These are phyloP conservation scores for Temnothorax ravouxi DNA, from an alignment of 2,888 invertebrate species.

Conservation along the genomic window DNA sequence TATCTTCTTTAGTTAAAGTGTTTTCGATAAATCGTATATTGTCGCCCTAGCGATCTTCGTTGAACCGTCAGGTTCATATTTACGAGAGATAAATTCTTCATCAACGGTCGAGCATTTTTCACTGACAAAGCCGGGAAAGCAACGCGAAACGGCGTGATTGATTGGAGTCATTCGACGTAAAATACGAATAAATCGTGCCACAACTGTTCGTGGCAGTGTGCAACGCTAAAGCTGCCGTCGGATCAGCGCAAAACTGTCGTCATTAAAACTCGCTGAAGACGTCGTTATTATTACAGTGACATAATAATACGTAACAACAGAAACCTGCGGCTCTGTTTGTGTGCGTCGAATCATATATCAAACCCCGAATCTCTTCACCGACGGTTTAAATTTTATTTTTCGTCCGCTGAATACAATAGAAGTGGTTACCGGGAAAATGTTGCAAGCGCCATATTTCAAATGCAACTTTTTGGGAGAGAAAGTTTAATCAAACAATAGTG, in stretches of 20 bases:
- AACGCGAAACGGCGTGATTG: slow-evolving; percentile 37
- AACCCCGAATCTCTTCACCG: slow-evolving; percentile 4
- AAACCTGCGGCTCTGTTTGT: slow-evolving; percentile 8
- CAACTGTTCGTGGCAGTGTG: not conserved
- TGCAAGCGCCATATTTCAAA: slow-evolving; percentile 42
- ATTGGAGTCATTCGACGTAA: slow-evolving; percentile 37
- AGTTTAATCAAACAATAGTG: slow-evolving; percentile 18
- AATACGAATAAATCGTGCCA: slow-evolving; percentile 38
- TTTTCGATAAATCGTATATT: slow-evolving; percentile 11
- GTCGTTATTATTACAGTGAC: slow-evolving; percentile 10
- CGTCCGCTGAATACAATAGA: slow-evolving; percentile 38
- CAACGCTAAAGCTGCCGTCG: slow-evolving; percentile 18
- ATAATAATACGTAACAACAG: slow-evolving; percentile 31
- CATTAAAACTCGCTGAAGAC: slow-evolving; percentile 50
- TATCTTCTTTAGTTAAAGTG: not conserved
- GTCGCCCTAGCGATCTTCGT: not conserved
- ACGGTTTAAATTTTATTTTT: slow-evolving; percentile 40
- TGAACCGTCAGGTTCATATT: slow-evolving; percentile 16
- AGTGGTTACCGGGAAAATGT: slow-evolving; percentile 26
- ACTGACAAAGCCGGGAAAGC: slow-evolving; percentile 29
- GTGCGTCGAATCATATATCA: slow-evolving; percentile 34
- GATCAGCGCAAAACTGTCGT: not conserved
- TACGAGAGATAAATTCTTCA: slow-evolving; percentile 35
- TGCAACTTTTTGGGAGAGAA: not conserved
- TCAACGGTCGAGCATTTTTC: slow-evolving; percentile 30